These are phyloP conservation scores for Tarsius wallacei DNA, from an alignment of 2,797 vertebrate species.

Conservation along the genomic window DNA sequence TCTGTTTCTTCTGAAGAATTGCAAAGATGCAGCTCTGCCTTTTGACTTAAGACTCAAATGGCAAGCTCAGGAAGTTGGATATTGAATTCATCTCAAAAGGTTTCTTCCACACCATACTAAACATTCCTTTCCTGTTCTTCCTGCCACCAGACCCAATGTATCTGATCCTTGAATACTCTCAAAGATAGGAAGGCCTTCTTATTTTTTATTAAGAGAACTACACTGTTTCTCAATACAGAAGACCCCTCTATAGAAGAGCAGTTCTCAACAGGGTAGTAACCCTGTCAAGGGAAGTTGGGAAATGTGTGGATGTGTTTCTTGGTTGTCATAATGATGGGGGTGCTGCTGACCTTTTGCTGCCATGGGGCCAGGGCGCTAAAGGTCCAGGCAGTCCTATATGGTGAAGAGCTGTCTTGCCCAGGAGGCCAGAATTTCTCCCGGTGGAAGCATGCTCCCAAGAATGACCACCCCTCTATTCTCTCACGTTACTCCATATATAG, in stretches of 20 bases:
- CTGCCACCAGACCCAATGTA: neutral
- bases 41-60: neutral
- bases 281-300: neutral
- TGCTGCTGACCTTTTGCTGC: neutral
- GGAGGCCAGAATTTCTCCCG: neutral
- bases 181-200: neutral
- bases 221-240: neutral
- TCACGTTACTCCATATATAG: neutral
- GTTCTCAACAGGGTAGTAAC: neutral
- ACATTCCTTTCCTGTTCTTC: neutral
- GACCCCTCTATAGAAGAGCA: neutral
- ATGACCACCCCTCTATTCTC: neutral
- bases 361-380: neutral
- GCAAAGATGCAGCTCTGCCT: neutral
- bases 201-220: neutral
- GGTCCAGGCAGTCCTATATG: neutral
- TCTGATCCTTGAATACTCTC: neutral
- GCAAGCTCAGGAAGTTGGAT: neutral
- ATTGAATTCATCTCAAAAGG: neutral
- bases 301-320: neutral
- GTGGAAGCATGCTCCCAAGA: neutral
- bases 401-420: neutral
- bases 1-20: neutral
- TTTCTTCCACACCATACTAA: neutral
- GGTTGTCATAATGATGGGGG: neutral